A percentile compares a stretch with the other conserved stretches of the same genome.
phyloP scores from a whole-genome alignment of 2,797 vertebrate genomes.

The Gymnothorax reevesii region DNA sequence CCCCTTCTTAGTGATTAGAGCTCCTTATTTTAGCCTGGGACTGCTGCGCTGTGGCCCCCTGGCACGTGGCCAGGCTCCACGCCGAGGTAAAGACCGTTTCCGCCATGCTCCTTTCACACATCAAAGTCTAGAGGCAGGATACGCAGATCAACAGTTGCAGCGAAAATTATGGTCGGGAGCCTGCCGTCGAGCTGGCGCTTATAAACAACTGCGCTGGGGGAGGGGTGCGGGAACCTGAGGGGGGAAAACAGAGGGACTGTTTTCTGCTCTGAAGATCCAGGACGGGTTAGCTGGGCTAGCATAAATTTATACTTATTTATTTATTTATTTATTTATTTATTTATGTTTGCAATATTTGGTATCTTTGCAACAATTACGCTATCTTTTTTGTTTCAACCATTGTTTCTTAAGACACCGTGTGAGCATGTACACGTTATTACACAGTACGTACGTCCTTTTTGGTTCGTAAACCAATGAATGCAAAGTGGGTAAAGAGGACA shows the following conservation, averaged over 20 bases:
- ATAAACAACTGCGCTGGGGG: slow-evolving; percentile 70
- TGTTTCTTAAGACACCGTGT: neutral
- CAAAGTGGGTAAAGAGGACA: neutral
- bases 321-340: neutral
- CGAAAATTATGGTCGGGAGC: slow-evolving; percentile 58
- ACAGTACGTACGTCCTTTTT: neutral
- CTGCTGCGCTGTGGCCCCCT: neutral
- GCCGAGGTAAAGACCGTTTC: neutral
- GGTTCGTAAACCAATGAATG: neutral
- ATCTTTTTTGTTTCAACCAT: too few relatives aligned
- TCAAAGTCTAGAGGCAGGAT: slow-evolving; percentile 53
- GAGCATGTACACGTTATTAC: neutral
- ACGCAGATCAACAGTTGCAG: slow-evolving; percentile 61
- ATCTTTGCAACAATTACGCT: too few relatives aligned
- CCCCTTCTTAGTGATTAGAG: slow-evolving; percentile 18
- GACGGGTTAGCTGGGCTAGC: slow-evolving; percentile 34
- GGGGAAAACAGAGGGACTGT: slow-evolving; percentile 63
- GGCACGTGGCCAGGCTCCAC: neutral
- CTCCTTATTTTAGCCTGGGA: slow-evolving; percentile 9
- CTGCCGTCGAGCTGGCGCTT: slow-evolving; percentile 63
- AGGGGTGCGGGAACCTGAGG: slow-evolving; percentile 32
- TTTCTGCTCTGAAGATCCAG: slow-evolving; percentile 53
- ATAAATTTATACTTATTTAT: neutral
- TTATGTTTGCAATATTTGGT: too few relatives aligned
- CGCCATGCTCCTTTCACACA: slow-evolving; percentile 63